Base-by-base conservation (phyloP, 2,113 vertebrate species). In the Lophochroa leadbeateri region DNA sequence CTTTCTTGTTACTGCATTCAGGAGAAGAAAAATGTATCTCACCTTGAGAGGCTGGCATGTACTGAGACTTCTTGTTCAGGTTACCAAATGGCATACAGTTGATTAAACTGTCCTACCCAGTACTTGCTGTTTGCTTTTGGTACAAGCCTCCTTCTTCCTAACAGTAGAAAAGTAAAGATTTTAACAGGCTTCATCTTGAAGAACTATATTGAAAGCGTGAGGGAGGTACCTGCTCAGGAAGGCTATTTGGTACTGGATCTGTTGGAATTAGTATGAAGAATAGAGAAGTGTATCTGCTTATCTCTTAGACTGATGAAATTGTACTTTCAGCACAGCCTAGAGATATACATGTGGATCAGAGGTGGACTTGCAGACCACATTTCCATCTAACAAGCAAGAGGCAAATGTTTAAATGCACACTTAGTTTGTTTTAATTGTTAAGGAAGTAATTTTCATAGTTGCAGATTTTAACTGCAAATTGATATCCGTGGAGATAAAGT, bases 21-120 rank as follows among this genome's bases (percentile, higher is more conserved):
- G 60, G 47, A 64, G 39, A 47, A 85, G n/a, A 55, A 69, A 74
- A 80, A 27, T 19, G 1, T 49, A 3, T 91, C 18, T 92, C 4
- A 1, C 10, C 39, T 55, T 55, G 44, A 74, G 50, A 89, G n/a
- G 13, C 1, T 0, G 0, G 2, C 41, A 63, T n/a, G 10, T 65
- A 28, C 15, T 65, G 28, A 77, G 49, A 23, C 17, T 67, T 82
- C 49, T 86, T 84, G 64, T 84, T 68, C 20, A 52, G 57, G 19
- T 90, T 21, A 33, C 16, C 23, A 53, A 18, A 50, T 88, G 17
- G 4, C 21, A 14, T 39, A 8, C 1, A 1, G 57, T 86, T 86
- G 37, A 49, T 69, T 77, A 91, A 49, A 18, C 12, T 70, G 55
- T 49, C 46, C 31, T 88, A 3, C 35, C 12, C 35, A n/a, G 57